Base-by-base conservation (phyloP, 1,140 invertebrate species). In the Ptiloglossa arizonensis region DNA sequence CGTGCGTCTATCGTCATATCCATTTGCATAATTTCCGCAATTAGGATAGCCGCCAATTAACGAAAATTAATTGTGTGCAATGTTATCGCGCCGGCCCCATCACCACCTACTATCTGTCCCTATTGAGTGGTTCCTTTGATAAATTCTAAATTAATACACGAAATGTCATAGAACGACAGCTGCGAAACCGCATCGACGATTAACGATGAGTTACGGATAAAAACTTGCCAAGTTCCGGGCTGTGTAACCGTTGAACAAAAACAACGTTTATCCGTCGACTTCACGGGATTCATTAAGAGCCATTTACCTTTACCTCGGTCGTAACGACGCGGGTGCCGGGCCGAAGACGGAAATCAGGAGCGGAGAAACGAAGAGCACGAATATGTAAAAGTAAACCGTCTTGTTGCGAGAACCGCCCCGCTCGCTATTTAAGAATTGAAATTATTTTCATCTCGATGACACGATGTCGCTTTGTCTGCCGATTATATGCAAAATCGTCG, bases 1-100 rank as follows among this genome's bases (percentile, higher is more conserved):
- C 0, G n/a, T 1, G 5, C 22, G 35, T 41, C 44, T 13, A 44
- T 27, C n/a, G 52, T 46, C 48, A 81, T 41, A 84, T 74, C 64
- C 54, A 85, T 84, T 85, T 81, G 69, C 69, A 85, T 74, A 67
- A 84, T 85, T 70, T 69, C 54, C 54, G 50, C 59, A 85, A 84
- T 85, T 77, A 67, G 44, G 63, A 84, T 72, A 44, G 54, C 59
- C 79, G 24, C 70, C 69, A 85, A 84, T 85, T 85, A 85, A 69
- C 70, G 78, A 81, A 84, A 87, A 77, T 75, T 66, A 63, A 50
- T 35, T 54, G 32, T 59, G 46, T 71, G 68, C 66, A 19, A 59
- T 35, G 57, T 68, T 68, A 56, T 66, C 35, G 17, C 60, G 19
- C n/a, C 24, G 35, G 32, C 38, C 46, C 4, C 66, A n/a, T 48